Base-by-base conservation (phyloP, 2,888 invertebrate genomes). In the Lepidochitona cinerea region DNA sequence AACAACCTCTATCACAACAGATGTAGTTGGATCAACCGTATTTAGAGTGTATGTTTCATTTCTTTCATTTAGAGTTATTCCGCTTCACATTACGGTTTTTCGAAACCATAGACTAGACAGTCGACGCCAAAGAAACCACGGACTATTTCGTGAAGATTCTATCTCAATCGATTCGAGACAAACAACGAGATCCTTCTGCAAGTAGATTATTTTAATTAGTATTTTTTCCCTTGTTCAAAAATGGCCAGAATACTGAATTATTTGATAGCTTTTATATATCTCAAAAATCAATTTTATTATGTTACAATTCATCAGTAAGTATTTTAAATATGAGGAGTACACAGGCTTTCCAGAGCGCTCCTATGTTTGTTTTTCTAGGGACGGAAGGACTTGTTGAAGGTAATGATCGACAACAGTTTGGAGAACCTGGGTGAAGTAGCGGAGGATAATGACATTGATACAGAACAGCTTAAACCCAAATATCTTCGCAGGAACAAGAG, bases 121-220 rank as follows among this genome's bases (percentile, higher is more conserved):
- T 49, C 49, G 18, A 18, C 23, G 49, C 23, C 49, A 49, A 49
- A 7, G 49, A 49, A 18, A n/a, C 49, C 7, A n/a, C 49, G 3
- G 23, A 72, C 0, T 77, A 64, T 67, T 71, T 77, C 9, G 59
- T 49, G 14, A 23, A 65, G 9, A 64, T 68, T 49, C 68, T 65
- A 33, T 37, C 70, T 35, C 26, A 73, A 9, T 72, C 68, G 14
- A 71, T 72, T 41, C 18, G 73, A 12, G 68, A 67, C 18, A 73
- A 73, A 29, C 33, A 68, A n/a, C n/a, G n/a, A n/a, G n/a, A n/a
- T n/a, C n/a, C n/a, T n/a, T n/a, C n/a, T n/a, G n/a, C n/a, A n/a
- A n/a, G n/a, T n/a, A n/a, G n/a, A n/a, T n/a, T n/a, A n/a, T n/a
- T n/a, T n/a, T n/a, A n/a, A n/a, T n/a, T n/a, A n/a, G n/a, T n/a